A percentile compares a stretch with the other conserved stretches of the same genome.
phyloP scores from a whole-genome alignment of 2,888 invertebrate species.

The Diploptera punctata region DNA sequence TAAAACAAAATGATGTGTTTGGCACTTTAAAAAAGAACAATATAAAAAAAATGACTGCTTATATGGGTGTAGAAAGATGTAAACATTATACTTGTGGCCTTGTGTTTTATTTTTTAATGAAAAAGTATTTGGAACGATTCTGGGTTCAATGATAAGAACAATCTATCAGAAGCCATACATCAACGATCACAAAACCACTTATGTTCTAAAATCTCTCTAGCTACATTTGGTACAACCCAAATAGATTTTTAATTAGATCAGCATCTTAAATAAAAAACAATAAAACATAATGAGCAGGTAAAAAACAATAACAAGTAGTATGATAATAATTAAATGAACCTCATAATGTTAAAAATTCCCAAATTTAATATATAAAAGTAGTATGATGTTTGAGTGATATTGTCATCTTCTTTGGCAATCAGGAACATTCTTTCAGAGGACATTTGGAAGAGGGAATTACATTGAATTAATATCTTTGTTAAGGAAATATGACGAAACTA shows the following conservation, averaged over 20 bases:
- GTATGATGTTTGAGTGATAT: not conserved
- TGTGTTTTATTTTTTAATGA: not conserved
- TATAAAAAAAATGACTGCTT: not conserved
- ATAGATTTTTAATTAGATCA: not conserved
- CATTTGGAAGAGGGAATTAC: not conserved
- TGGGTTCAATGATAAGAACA: not conserved
- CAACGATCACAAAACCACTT: not conserved
- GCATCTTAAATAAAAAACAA: not conserved
- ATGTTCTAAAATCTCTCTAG: too few relatives aligned
- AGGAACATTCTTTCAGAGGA: not conserved
- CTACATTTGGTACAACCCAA: not conserved
- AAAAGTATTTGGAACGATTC: not conserved
- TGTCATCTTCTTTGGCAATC: not conserved
- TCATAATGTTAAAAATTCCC: too few relatives aligned
- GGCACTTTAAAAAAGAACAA: not conserved
- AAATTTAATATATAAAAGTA: too few relatives aligned
- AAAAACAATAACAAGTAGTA: not conserved
- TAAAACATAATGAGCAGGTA: not conserved
- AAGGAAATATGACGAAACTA: not conserved
- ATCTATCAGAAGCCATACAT: not conserved
- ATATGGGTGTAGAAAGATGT: not conserved
- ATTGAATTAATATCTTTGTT: not conserved
- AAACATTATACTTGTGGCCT: not conserved
- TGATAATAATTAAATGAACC: too few relatives aligned
- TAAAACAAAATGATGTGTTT: not conserved